Evolutionary conservation across 2,888 invertebrate species (phyloP).

Genomic region (Lepidochrysops patricia): DNA sequence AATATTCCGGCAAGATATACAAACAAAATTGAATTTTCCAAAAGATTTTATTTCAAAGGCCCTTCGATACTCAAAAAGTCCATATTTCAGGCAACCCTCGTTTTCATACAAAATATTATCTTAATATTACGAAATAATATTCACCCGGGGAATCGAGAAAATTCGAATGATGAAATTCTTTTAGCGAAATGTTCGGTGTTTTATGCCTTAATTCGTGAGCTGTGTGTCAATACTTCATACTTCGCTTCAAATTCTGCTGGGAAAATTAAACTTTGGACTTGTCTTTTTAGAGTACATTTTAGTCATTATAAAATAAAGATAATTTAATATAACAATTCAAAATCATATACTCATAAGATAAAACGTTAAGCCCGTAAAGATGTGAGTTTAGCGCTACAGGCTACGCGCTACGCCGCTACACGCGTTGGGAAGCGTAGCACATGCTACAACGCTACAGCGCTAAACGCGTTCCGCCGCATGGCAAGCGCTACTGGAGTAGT

Average conservation of each 20-base stretch:
- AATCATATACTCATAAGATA: no score
- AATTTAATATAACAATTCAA: no score
- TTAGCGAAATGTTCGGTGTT: neutral
- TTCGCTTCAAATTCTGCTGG: neutral
- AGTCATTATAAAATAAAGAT: no score
- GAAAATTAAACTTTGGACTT: neutral
- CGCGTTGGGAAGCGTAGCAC: no score
- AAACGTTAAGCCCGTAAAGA: no score
- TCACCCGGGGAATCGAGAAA: conserved; percentile 2
- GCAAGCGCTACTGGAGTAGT: no score
- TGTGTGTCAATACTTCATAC: neutral
- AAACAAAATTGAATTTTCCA: conserved; percentile 7
- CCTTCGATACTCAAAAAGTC: conserved; percentile 6
- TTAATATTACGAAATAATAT: conserved; percentile 6
- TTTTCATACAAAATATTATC: conserved; percentile 7
- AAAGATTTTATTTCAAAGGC: conserved; percentile 11
- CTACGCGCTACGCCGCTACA: no score
- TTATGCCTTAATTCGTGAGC: conserved; percentile 2
- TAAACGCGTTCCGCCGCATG: no score
- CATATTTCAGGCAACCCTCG: conserved; percentile 1
- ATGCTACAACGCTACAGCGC: no score
- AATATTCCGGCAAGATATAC: neutral
- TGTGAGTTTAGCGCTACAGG: no score
- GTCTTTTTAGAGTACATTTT: no score
- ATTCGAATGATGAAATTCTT: conserved; percentile 10